Percentiles rank a stretch among this genome's conserved stretches.
Evolutionary conservation across 2,888 invertebrate genomes (phyloP).

Genomic region (Microplitis manilae): DNA sequence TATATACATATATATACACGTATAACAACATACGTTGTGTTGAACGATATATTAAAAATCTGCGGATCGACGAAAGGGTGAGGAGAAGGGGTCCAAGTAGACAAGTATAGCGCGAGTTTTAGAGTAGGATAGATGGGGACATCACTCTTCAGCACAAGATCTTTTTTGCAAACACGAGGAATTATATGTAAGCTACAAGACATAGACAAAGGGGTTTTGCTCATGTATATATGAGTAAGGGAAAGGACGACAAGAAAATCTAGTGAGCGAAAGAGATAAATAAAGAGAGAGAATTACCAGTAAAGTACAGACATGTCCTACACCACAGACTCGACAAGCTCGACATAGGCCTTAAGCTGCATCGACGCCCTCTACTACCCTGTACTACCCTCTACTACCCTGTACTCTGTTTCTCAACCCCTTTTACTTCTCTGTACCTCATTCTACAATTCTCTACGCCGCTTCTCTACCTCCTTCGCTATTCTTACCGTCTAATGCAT

Average conservation of each 20-base stretch:
- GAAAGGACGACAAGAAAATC: slow-evolving; percentile 38
- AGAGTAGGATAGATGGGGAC: slow-evolving; percentile 49
- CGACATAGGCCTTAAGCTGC: slow-evolving; percentile 67
- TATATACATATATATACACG: slow-evolving; percentile 51
- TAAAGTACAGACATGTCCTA: slow-evolving; percentile 44
- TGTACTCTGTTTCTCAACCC: slow-evolving; percentile 24
- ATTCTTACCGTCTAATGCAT: slow-evolving; percentile 64
- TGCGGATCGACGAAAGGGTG: slow-evolving; percentile 52
- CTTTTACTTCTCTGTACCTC: slow-evolving; percentile 32
- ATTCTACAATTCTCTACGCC: slow-evolving; percentile 27
- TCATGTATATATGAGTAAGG: slow-evolving; percentile 31
- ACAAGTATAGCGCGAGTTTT: slow-evolving; percentile 43
- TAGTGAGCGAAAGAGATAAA: slow-evolving; percentile 11
- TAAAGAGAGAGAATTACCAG: slow-evolving; percentile 41
- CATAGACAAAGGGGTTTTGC: slow-evolving; percentile 67
- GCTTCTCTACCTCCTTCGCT: slow-evolving; percentile 42
- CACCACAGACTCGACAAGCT: slow-evolving; percentile 63
- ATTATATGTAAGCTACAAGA: slow-evolving; percentile 79
- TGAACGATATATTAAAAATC: slow-evolving; percentile 69
- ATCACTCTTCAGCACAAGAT: slow-evolving; percentile 50
- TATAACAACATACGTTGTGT: slow-evolving; percentile 49
- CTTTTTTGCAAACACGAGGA: slow-evolving; percentile 77
- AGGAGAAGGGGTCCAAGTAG: slow-evolving; percentile 59
- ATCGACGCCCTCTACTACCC: slow-evolving; percentile 58
- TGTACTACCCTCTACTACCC: slow-evolving; percentile 41